phyloP scores from a whole-genome alignment of 2,888 invertebrate species.

The Dendrolimus houi region DNA sequence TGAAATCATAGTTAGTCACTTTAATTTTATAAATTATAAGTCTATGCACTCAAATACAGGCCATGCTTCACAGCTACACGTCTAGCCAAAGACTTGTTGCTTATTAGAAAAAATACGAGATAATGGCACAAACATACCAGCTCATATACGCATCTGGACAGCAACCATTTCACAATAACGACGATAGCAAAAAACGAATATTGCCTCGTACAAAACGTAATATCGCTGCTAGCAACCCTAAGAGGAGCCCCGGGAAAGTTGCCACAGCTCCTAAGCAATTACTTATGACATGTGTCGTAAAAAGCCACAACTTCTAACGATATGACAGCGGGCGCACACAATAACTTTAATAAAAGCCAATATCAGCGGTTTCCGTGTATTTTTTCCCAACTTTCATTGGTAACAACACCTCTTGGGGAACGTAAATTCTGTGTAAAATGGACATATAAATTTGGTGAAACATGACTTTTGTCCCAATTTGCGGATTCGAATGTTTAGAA shows the following conservation, averaged over 20 bases:
- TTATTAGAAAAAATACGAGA: too few species aligned
- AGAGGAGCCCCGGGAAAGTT: slow-evolving; percentile 32
- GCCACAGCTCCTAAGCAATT: slow-evolving; percentile 53
- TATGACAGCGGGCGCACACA: slow-evolving; percentile 34
- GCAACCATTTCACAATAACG: not conserved
- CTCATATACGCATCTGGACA: too few species aligned
- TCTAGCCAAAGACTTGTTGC: too few species aligned
- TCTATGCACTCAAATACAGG: too few species aligned
- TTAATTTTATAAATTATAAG: too few species aligned
- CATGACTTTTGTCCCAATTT: not conserved
- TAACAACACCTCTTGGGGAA: not conserved
- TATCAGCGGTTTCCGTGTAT: slow-evolving; percentile 20
- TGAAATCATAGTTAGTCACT: too few species aligned
- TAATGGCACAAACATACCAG: too few species aligned
- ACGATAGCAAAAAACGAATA: not conserved
- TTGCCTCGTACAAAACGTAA: too few species aligned
- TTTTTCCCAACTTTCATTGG: slow-evolving; percentile 7
- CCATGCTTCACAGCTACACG: too few species aligned
- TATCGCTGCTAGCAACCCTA: slow-evolving; percentile 16
- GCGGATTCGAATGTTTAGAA: not conserved
- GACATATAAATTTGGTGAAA: not conserved
- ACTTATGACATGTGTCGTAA: slow-evolving; percentile 63
- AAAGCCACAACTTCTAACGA: slow-evolving; percentile 37
- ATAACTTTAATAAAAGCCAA: slow-evolving; percentile 39
- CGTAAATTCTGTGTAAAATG: not conserved